Evolutionary conservation across 2,888 invertebrate species (phyloP).

Genomic region (Acleris laterana): DNA sequence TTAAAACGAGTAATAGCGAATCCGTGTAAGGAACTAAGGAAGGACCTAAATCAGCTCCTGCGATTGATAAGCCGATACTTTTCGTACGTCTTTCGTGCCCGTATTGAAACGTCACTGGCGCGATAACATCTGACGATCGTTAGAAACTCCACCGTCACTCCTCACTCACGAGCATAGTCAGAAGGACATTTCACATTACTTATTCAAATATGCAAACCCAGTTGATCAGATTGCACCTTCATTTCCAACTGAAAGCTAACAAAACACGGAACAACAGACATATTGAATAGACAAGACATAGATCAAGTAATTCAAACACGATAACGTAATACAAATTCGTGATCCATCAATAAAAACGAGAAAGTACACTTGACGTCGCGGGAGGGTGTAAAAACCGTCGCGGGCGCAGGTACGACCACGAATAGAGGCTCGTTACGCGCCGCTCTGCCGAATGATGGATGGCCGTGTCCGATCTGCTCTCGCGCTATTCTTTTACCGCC

Average conservation of each 20-base stretch:
- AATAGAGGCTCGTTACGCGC: conserved; percentile 81
- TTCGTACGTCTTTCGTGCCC: conserved; percentile 51
- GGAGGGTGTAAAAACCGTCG: conserved; percentile 68
- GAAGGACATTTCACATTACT: conserved; percentile 71
- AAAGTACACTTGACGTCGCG: conserved; percentile 48
- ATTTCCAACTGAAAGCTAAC: conserved; percentile 49
- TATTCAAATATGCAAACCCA: conserved; percentile 77
- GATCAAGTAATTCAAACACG: conserved; percentile 55
- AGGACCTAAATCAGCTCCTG: conserved; percentile 7
- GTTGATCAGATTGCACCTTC: conserved; percentile 71
- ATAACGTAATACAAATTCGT: conserved; percentile 66
- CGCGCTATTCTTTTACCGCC: conserved; percentile 48
- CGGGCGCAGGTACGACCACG: conserved; percentile 60
- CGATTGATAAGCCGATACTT: conserved; percentile 63
- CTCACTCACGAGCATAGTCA: conserved; percentile 57
- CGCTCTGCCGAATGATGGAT: conserved; percentile 77
- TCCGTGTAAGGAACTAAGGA: conserved; percentile 7
- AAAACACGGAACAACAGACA: conserved; percentile 51
- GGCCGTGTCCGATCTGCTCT: conserved; percentile 69
- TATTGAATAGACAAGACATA: conserved; percentile 50
- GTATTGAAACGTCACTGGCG: conserved; percentile 80
- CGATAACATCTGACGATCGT: conserved; percentile 77
- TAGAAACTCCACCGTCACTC: conserved; percentile 54
- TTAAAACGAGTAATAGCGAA: not conserved
- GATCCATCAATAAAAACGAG: conserved; percentile 61